Evolutionary conservation across 35 echinoderm and acorn worm species (phyloP).

Genomic region (Acanthaster planci): DNA sequence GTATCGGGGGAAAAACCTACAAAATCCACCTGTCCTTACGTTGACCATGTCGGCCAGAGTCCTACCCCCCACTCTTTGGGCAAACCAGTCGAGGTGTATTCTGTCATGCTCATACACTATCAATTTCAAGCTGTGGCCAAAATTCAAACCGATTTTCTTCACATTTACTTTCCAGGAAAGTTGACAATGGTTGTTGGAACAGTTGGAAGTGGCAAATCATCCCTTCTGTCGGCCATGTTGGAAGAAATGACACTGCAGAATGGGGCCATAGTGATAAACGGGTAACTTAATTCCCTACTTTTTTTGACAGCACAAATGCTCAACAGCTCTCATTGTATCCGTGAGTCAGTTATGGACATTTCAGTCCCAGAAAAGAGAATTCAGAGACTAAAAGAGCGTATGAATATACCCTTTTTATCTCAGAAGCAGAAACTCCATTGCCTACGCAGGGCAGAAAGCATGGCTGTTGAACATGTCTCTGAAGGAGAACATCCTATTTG

Average conservation of each 20-base stretch:
- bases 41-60: too few species aligned
- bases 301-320: not conserved
- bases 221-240: slow-evolving; percentile 72
- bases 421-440: slow-evolving; percentile 39
- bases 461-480: slow-evolving; percentile 75
- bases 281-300: slow-evolving; percentile 16
- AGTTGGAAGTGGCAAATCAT: slow-evolving; percentile 90
- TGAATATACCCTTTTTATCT: slow-evolving; percentile 12
- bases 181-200: slow-evolving; percentile 81
- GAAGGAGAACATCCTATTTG: slow-evolving; percentile 71
- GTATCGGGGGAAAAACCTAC: too few species aligned
- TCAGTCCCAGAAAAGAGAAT: too few species aligned
- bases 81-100: too few species aligned
- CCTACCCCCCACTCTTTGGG: too few species aligned
- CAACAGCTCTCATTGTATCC: not conserved
- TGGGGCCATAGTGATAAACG: slow-evolving; percentile 57
- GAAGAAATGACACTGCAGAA: slow-evolving; percentile 79
- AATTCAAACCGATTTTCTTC: not conserved
- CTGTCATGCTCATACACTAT: too few species aligned
- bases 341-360: too few species aligned
- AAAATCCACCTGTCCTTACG: too few species aligned
- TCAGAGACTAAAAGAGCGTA: too few species aligned
- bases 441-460: slow-evolving; percentile 65
- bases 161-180: slow-evolving; percentile 51
- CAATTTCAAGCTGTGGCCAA: too few species aligned